Evolutionary conservation across 1,140 invertebrate species (phyloP).

Genomic region (Drosophila sturtevanti): DNA sequence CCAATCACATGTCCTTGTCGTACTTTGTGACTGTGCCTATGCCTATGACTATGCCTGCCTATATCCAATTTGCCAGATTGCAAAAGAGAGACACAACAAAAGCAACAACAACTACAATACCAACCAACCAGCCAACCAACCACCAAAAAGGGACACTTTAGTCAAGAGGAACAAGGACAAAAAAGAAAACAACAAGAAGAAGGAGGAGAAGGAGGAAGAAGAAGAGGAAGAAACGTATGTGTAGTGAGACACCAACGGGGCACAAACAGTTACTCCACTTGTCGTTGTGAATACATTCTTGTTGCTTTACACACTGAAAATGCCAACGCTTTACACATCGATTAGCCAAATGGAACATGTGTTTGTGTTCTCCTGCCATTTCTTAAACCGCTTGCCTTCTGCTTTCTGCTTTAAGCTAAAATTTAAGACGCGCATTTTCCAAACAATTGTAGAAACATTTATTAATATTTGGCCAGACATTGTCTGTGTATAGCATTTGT

Average conservation of each 20-base stretch:
- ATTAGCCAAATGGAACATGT: conserved; percentile 9
- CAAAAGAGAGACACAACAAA: background rate
- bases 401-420: background rate
- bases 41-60: background rate
- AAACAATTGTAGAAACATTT: background rate
- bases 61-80: conserved; percentile 3
- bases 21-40: too few species aligned
- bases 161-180: background rate
- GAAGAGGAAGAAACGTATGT: too few species aligned
- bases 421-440: background rate
- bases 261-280: background rate
- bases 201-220: too few species aligned
- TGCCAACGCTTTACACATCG: conserved; percentile 1
- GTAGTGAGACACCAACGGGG: too few species aligned
- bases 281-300: background rate
- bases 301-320: background rate
- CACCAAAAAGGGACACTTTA: conserved; percentile 5
- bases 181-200: too few species aligned
- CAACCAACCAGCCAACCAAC: too few species aligned
- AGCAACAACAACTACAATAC: background rate
- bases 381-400: background rate
- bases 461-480: background rate
- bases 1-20: background rate
- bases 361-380: background rate
- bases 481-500: too few species aligned